A percentile compares a stretch with the other conserved stretches of the same genome.
Evolutionary conservation across 1,140 invertebrate genomes (phyloP).

Genomic region (Trinorchestia longiramus): DNA sequence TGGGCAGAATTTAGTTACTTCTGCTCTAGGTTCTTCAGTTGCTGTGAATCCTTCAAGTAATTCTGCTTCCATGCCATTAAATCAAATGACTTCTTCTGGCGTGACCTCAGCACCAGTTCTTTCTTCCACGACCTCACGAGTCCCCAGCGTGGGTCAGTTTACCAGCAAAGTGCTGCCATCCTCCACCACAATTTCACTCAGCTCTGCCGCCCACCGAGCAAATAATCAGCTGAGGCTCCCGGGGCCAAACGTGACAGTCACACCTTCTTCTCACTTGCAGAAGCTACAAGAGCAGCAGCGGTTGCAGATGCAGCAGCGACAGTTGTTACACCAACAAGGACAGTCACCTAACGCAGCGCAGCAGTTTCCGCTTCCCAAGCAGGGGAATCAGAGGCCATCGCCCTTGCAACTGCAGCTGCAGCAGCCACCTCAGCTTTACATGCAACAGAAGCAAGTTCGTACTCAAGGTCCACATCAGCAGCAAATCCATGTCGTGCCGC

Average conservation of each 20-base stretch:
- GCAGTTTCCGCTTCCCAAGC: background rate
- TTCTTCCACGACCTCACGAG: background rate
- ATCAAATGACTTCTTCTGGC: background rate
- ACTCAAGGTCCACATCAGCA: slow-evolving; percentile 66
- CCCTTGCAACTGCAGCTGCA: slow-evolving; percentile 32
- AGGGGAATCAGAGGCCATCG: background rate
- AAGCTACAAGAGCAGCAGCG: slow-evolving; percentile 17
- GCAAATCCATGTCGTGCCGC: slow-evolving; percentile 48
- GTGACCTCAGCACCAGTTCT: background rate
- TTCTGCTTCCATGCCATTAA: background rate
- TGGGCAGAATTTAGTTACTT: background rate
- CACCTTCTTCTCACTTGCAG: background rate
- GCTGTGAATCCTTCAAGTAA: background rate
- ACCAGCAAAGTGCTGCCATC: slow-evolving; percentile 34
- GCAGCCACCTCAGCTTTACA: slow-evolving; percentile 48
- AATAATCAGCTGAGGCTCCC: slow-evolving; percentile 23
- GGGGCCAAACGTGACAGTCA: slow-evolving; percentile 1
- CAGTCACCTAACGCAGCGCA: background rate
- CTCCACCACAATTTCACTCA: slow-evolving; percentile 33
- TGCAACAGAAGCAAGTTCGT: slow-evolving; percentile 60
- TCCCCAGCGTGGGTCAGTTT: slow-evolving; percentile 3
- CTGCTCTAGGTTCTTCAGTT: background rate
- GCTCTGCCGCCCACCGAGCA: slow-evolving; percentile 14
- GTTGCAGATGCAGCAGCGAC: background rate
- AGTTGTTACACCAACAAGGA: background rate